These are phyloP conservation scores for Norana najaformis DNA, from an alignment of 2,888 invertebrate genomes.

Conservation along the genomic window DNA sequence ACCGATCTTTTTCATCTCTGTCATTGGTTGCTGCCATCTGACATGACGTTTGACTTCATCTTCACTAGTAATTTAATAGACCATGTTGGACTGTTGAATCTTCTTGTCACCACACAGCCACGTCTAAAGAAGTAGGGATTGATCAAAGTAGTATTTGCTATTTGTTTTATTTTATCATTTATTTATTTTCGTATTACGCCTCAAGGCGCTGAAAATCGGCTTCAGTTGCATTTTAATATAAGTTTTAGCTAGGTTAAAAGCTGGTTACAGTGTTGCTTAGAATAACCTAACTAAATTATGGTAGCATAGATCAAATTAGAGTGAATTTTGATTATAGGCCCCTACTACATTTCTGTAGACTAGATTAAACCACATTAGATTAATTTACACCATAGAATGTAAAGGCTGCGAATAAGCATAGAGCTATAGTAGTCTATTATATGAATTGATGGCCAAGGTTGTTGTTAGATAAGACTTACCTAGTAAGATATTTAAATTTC, in stretches of 20 bases:
- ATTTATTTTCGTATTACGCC: background rate
- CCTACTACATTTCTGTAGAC: background rate
- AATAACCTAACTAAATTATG: too few relatives aligned
- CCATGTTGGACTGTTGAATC: background rate
- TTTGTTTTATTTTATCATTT: background rate
- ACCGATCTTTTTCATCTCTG: background rate
- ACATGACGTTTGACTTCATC: background rate
- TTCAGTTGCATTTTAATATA: too few relatives aligned
- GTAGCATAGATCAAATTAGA: background rate
- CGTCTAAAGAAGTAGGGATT: background rate
- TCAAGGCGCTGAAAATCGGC: too few relatives aligned
- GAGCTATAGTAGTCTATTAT: too few relatives aligned
- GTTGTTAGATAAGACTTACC: too few relatives aligned
- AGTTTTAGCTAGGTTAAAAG: too few relatives aligned
- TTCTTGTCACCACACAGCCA: background rate
- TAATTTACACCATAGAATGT: background rate
- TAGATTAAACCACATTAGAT: background rate
- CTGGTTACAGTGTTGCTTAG: too few relatives aligned
- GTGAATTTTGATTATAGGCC: too few relatives aligned
- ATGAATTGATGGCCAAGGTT: too few relatives aligned
- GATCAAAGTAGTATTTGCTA: background rate
- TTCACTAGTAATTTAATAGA: background rate
- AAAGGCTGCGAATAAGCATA: background rate
- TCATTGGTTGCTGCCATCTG: constrained; percentile 6
- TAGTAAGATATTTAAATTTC: too few relatives aligned